Percentiles rank a stretch among this genome's conserved stretches.
phyloP scores from a whole-genome alignment of 2,113 vertebrate genomes.

The Oryzias celebensis region DNA sequence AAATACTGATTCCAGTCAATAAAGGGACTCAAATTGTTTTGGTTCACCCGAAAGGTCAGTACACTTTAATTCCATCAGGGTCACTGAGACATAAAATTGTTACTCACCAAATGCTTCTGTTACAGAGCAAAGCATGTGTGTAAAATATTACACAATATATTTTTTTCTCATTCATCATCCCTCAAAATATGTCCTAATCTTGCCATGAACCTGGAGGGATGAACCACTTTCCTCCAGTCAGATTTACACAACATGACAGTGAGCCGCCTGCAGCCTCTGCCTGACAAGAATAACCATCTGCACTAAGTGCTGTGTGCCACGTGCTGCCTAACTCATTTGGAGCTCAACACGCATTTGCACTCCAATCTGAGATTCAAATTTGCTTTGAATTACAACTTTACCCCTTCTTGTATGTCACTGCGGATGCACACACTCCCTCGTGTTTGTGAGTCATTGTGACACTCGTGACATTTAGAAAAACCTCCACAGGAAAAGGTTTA shows the following conservation, averaged over 20 bases:
- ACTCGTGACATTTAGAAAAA: slow-evolving; percentile 42
- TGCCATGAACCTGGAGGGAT: slow-evolving; percentile 31
- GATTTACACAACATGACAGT: slow-evolving; percentile 51
- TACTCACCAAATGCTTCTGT: slow-evolving; percentile 51
- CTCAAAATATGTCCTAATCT: slow-evolving; percentile 30
- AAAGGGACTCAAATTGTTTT: slow-evolving; percentile 18
- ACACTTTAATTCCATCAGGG: slow-evolving; percentile 35
- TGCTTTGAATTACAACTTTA: slow-evolving; percentile 2
- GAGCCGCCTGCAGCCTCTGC: slow-evolving; percentile 38
- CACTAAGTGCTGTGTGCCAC: slow-evolving; percentile 35
- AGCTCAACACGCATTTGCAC: slow-evolving; percentile 19
- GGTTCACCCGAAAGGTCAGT: slow-evolving; percentile 58
- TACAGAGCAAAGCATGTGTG: slow-evolving; percentile 22
- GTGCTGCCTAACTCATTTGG: slow-evolving; percentile 30
- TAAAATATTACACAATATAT: slow-evolving; percentile 27
- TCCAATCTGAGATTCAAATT: slow-evolving; percentile 39
- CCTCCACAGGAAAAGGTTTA: slow-evolving; percentile 37
- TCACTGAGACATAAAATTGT: slow-evolving; percentile 50
- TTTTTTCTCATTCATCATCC: slow-evolving; percentile 21
- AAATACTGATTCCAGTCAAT: slow-evolving; percentile 1
- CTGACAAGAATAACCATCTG: slow-evolving; percentile 56
- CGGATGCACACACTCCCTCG: neutral
- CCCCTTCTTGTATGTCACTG: neutral
- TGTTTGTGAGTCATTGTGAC: slow-evolving; percentile 24
- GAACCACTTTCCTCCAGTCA: slow-evolving; percentile 16